phyloP scores from a whole-genome alignment of 1,140 invertebrate genomes.

The Hylaeus volcanicus region DNA sequence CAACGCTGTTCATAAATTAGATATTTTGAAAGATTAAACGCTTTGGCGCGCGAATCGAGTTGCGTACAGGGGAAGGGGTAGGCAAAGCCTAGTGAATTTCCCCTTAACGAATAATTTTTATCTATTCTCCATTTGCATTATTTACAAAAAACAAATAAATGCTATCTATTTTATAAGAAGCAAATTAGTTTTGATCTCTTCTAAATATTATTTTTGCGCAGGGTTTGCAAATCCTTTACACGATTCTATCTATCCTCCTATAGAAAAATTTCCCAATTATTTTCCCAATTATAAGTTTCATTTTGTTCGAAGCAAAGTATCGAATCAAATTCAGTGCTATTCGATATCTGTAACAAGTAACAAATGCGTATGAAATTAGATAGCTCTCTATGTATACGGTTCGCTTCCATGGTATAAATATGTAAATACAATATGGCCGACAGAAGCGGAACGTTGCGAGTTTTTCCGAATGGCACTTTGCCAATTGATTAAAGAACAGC shows the following conservation, averaged over 20 bases:
- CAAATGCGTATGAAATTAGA: not conserved
- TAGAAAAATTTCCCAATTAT: not conserved
- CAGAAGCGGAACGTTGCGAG: conserved; percentile 54
- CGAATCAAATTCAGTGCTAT: not conserved
- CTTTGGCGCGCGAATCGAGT: too few relatives aligned
- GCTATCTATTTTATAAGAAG: not conserved
- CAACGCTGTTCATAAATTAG: too few relatives aligned
- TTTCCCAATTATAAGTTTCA: not conserved
- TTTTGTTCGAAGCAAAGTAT: not conserved
- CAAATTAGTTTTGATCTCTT: not conserved
- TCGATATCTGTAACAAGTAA: too few relatives aligned
- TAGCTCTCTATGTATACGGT: conserved; percentile 37
- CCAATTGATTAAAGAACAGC: conserved; percentile 32
- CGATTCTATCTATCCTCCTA: not conserved
- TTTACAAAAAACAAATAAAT: not conserved
- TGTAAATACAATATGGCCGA: conserved; percentile 67
- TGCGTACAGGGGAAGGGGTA: too few relatives aligned
- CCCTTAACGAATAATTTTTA: too few relatives aligned
- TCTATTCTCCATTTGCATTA: not conserved
- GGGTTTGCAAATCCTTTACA: not conserved
- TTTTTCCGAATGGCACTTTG: conserved; percentile 51
- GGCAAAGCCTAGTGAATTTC: too few relatives aligned
- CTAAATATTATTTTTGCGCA: not conserved
- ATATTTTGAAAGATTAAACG: too few relatives aligned
- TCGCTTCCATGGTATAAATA: conserved; percentile 57